Base-by-base conservation (phyloP, 2,888 invertebrate species). In the Nephrotoma appendiculata region DNA sequence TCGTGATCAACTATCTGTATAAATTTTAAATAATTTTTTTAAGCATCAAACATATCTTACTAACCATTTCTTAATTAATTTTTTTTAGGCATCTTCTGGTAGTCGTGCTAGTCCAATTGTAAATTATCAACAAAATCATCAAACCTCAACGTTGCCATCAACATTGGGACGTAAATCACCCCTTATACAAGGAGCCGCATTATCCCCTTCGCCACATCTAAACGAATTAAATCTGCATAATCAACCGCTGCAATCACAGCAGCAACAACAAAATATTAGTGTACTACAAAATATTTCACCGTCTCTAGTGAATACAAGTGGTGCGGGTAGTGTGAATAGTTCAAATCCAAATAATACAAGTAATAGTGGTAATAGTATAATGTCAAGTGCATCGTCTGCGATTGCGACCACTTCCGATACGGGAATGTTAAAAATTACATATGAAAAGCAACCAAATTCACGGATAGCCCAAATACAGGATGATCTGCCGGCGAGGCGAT, bases 391-490 rank as follows among this genome's bases (percentile, higher is more conserved):
- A 11, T 41, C 19, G 15, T 11, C 19, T 42, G 19, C 44, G n/a
- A 71, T 19, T 86, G 83, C 85, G 43, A 90, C 91, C 9, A 89
- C 91, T 87, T 92, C 92, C 88, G 93, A 92, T 87, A 91, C 91
- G 87, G 93, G 93, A 15, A 92, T 92, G 87, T 89, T 93, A 83
- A 93, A 93, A 90, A 93, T 93, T 9, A 92, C 92, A 52, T 93
- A 92, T 88, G 93, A 93, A 88, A 93, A 93, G 88, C 93, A 93
- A 89, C 87, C 88, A 31, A 90, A 91, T 57, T 91, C 92, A 44
- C 90, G 92, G 71, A 90, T 93, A 88, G 91, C 92, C 86, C 91
- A 92, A 87, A 88, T 92, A 88, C 91, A 92, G 83, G 90, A 89
- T 86, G 90, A 91, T 43, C 91, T 92, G 88, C 92, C 93, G n/a